A percentile compares a stretch with the other conserved stretches of the same genome.
Evolutionary conservation across 1,140 invertebrate genomes (phyloP).

Genomic region (Orussus abietinus): DNA sequence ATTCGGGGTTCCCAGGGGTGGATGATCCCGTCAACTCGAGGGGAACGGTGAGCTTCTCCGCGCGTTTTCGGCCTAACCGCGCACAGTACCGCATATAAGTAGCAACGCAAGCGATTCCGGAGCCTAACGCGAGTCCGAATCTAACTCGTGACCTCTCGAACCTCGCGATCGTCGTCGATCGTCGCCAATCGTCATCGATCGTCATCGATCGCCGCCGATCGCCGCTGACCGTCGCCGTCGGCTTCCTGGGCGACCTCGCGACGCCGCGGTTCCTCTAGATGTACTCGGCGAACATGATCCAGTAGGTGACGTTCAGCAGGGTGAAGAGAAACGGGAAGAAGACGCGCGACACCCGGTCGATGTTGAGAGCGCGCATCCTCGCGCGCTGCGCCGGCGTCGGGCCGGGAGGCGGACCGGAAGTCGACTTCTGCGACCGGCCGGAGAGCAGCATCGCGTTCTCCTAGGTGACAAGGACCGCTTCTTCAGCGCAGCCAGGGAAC

Average conservation of each 20-base stretch:
- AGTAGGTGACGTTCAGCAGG: slow-evolving; percentile 81
- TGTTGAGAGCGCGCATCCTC: slow-evolving; percentile 74
- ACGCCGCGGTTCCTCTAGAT: slow-evolving; percentile 55
- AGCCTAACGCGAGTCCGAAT: slow-evolving; percentile 15
- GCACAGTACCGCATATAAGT: too few species aligned
- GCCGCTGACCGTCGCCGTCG: slow-evolving; percentile 1
- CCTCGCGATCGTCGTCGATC: slow-evolving; percentile 4
- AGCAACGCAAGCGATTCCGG: too few species aligned
- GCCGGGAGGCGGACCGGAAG: slow-evolving; percentile 42
- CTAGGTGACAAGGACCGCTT: slow-evolving; percentile 45
- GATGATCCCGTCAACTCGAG: too few species aligned
- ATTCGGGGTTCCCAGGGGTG: too few species aligned
- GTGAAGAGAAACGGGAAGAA: slow-evolving; percentile 85
- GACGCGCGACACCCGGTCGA: slow-evolving; percentile 80
- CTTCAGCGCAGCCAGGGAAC: slow-evolving; percentile 29
- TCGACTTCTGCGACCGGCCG: slow-evolving; percentile 49
- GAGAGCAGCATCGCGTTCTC: slow-evolving; percentile 56
- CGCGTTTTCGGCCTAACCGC: too few species aligned
- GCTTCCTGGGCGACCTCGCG: too few species aligned
- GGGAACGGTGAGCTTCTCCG: too few species aligned
- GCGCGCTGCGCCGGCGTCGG: slow-evolving; percentile 63
- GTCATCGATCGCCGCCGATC: slow-evolving; percentile 3
- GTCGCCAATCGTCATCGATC: slow-evolving; percentile 3
- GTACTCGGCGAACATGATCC: slow-evolving; percentile 83
- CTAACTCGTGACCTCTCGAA: background rate